A percentile compares a stretch with the other conserved stretches of the same genome.
phyloP scores from a whole-genome alignment of 2,797 vertebrate species.

The Siniperca scherzeri region DNA sequence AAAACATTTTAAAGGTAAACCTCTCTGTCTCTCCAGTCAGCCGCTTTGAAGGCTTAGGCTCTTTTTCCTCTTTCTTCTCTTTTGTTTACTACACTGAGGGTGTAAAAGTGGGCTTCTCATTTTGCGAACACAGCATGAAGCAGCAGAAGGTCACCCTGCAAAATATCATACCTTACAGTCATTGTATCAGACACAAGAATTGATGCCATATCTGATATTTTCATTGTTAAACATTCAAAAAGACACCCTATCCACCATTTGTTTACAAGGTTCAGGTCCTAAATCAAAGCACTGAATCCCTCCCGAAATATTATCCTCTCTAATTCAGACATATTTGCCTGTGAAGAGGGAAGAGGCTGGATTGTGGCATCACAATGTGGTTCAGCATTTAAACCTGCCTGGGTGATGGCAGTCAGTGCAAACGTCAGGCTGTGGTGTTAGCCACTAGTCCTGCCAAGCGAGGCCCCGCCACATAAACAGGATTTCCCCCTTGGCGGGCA shows the following conservation, averaged over 20 bases:
- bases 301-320: constrained; percentile 40
- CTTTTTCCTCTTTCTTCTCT: constrained; percentile 37
- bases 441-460: constrained; percentile 65
- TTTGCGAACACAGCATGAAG: constrained; percentile 49
- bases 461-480: constrained; percentile 69
- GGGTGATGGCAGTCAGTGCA: constrained; percentile 60
- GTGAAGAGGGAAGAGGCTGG: constrained; percentile 34
- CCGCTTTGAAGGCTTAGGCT: constrained; percentile 67
- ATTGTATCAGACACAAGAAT: constrained; percentile 10
- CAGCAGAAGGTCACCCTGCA: constrained; percentile 42
- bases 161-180: constrained; percentile 29
- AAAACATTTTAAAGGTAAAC: constrained; percentile 74
- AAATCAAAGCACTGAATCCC: constrained; percentile 42
- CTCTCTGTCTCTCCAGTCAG: constrained; percentile 60
- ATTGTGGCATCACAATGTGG: constrained; percentile 49
- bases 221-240: constrained; percentile 22
- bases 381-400: constrained; percentile 71
- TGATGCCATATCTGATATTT: constrained; percentile 17
- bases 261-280: constrained; percentile 19
- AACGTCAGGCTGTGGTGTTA: constrained; percentile 69
- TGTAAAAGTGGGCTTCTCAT: constrained; percentile 56
- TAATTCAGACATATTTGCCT: constrained; percentile 52
- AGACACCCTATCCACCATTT: background rate
- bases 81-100: constrained; percentile 55
- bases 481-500: constrained; percentile 75